Evolutionary conservation across 2,888 invertebrate genomes (phyloP).

Genomic region (Deilephila elpenor): DNA sequence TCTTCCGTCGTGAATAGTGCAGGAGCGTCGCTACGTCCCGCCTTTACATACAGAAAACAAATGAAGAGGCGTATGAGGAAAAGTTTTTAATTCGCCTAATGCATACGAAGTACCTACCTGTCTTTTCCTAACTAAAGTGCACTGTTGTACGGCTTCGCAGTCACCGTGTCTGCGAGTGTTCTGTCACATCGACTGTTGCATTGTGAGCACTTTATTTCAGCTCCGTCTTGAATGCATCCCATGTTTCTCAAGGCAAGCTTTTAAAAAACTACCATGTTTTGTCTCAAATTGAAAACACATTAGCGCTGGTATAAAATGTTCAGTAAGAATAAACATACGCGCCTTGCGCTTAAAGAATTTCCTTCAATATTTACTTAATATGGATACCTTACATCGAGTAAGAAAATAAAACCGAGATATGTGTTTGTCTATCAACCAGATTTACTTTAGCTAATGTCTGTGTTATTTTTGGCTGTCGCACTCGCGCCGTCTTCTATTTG

Average conservation of each 20-base stretch:
- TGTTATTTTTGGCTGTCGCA: slow-evolving; percentile 35
- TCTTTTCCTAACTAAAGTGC: slow-evolving; percentile 74
- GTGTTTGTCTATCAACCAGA: slow-evolving; percentile 15
- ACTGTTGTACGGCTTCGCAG: slow-evolving; percentile 68
- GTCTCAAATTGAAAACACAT: slow-evolving; percentile 40
- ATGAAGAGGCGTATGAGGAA: slow-evolving; percentile 68
- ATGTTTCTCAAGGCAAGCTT: slow-evolving; percentile 55
- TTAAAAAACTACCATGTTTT: slow-evolving; percentile 46
- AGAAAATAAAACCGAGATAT: slow-evolving; percentile 13
- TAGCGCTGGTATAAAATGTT: slow-evolving; percentile 5
- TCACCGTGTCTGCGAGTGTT: slow-evolving; percentile 56
- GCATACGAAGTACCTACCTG: slow-evolving; percentile 73
- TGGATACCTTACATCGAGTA: slow-evolving; percentile 15
- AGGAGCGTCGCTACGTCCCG: slow-evolving; percentile 56
- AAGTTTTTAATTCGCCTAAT: slow-evolving; percentile 84
- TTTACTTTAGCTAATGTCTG: slow-evolving; percentile 16
- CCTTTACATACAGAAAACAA: slow-evolving; percentile 72
- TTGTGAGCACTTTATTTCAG: slow-evolving; percentile 76
- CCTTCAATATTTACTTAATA: slow-evolving; percentile 17
- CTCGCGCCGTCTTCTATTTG: not conserved
- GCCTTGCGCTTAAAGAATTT: not conserved
- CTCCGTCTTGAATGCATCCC: slow-evolving; percentile 62
- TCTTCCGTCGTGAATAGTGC: slow-evolving; percentile 64
- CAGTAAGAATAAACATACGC: not conserved
- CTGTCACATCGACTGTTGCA: slow-evolving; percentile 75